A percentile compares a stretch with the other conserved stretches of the same genome.
Conservation (phyloP, 92 coral and sea anemone genomes). For the Galaxea fascicularis region DNA sequence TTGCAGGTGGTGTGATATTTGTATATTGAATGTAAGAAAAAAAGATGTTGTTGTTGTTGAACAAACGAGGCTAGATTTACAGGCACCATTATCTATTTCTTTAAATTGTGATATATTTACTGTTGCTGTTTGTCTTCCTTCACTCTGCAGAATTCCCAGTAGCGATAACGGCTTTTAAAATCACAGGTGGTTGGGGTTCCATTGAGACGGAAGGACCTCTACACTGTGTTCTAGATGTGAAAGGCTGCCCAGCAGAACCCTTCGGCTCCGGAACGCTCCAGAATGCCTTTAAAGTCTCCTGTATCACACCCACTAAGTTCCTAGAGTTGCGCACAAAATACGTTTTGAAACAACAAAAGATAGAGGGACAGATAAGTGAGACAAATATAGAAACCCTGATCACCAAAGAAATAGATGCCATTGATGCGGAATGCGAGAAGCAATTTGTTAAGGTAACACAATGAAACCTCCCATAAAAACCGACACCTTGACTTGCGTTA, state of each 20-base stretch:
- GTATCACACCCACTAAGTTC: background rate
- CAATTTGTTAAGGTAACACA: background rate
- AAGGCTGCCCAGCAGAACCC: background rate
- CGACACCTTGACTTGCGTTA: too few species aligned
- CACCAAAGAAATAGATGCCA: background rate
- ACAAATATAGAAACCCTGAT: background rate
- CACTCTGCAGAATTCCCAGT: conserved; percentile 6
- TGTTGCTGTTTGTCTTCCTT: too few species aligned
- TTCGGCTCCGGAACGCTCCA: background rate
- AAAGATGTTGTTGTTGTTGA: too few species aligned
- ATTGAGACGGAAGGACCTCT: background rate
- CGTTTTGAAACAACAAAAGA: background rate
- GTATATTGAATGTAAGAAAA: too few species aligned
- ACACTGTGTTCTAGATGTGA: background rate
- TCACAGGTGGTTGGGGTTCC: background rate
- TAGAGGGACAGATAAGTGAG: background rate
- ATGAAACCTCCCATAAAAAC: too few species aligned
- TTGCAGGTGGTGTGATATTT: too few species aligned
- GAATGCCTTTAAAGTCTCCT: background rate
- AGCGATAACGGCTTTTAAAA: background rate
- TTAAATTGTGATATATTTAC: too few species aligned
- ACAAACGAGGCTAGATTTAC: too few species aligned
- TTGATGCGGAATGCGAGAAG: background rate
- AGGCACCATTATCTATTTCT: too few species aligned
- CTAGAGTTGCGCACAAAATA: background rate